These are phyloP conservation scores for Empidonax traillii DNA, from an alignment of 2,113 vertebrate species.

Conservation along the genomic window DNA sequence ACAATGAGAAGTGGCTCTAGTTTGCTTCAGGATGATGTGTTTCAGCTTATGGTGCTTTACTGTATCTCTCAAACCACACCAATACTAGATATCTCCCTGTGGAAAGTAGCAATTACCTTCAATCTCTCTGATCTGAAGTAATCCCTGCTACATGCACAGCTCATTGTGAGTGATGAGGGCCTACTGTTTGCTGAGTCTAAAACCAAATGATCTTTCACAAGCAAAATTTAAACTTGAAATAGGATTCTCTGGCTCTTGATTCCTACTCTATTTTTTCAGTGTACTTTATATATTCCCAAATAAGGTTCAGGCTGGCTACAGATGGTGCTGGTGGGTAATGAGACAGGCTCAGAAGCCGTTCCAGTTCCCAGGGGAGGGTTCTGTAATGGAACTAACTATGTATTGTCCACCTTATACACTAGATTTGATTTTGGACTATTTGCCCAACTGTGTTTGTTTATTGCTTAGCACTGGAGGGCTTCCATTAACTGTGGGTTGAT, in stretches of 20 bases:
- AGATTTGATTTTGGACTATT: conserved; percentile 93
- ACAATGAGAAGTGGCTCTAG: not conserved
- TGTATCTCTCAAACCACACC: conserved; percentile 52
- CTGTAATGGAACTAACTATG: conserved; percentile 88
- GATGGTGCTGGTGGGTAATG: conserved; percentile 92
- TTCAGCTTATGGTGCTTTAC: conserved; percentile 53
- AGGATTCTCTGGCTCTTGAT: conserved; percentile 92
- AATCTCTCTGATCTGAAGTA: conserved; percentile 89
- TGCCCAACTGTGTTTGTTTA: conserved; percentile 87
- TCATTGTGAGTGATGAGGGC: conserved; percentile 95
- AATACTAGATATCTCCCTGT: conserved; percentile 72
- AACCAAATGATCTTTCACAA: conserved; percentile 97
- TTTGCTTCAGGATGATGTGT: conserved; percentile 16
- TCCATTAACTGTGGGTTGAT: conserved; percentile 80
- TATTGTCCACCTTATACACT: conserved; percentile 82
- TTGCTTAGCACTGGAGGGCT: conserved; percentile 81
- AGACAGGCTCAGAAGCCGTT: conserved; percentile 81
- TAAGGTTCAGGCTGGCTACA: conserved; percentile 90
- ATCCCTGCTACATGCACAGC: conserved; percentile 87
- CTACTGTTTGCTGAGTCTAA: conserved; percentile 94
- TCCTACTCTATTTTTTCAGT: conserved; percentile 85
- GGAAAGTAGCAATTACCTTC: conserved; percentile 87
- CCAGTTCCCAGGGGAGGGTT: conserved; percentile 84
- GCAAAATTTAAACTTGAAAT: conserved; percentile 99
- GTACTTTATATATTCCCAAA: conserved; percentile 94